These are phyloP conservation scores for Astyanax mexicanus DNA, from an alignment of 2,797 vertebrate species.

Conservation along the genomic window DNA sequence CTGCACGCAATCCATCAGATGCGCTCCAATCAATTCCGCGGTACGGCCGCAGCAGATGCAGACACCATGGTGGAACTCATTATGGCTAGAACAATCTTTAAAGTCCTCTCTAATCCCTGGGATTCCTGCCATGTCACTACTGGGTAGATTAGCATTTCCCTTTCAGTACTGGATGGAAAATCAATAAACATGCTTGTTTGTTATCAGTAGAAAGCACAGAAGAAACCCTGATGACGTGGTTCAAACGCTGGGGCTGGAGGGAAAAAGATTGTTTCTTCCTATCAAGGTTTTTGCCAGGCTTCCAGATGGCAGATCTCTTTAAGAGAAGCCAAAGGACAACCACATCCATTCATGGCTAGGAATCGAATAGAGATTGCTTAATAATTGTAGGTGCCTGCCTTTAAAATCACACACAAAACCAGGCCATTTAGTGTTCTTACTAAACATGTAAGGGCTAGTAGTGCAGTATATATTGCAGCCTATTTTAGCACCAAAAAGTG, in stretches of 20 bases:
- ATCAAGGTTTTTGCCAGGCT: background rate
- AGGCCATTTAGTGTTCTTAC: too few relatives aligned
- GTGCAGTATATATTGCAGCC: too few relatives aligned
- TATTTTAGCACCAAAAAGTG: too few relatives aligned
- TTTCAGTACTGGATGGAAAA: background rate
- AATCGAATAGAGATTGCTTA: background rate
- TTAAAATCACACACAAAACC: background rate
- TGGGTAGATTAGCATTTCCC: slow-evolving; percentile 1
- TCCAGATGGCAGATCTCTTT: background rate
- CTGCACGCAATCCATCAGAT: slow-evolving; percentile 28
- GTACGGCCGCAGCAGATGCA: background rate
- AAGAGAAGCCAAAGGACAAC: background rate
- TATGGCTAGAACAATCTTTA: background rate
- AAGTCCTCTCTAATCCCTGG: background rate
- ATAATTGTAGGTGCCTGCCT: background rate
- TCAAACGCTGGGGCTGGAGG: background rate
- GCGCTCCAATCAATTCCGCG: slow-evolving; percentile 24
- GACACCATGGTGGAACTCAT: background rate
- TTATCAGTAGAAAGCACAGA: background rate
- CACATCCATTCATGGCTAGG: background rate
- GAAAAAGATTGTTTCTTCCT: background rate
- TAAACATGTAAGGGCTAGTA: too few relatives aligned
- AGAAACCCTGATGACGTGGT: background rate
- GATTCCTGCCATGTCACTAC: slow-evolving; percentile 4
- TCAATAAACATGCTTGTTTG: slow-evolving; percentile 10